These are phyloP conservation scores for Cirrhinus molitorella DNA, from an alignment of 2,797 vertebrate genomes.

Conservation along the genomic window DNA sequence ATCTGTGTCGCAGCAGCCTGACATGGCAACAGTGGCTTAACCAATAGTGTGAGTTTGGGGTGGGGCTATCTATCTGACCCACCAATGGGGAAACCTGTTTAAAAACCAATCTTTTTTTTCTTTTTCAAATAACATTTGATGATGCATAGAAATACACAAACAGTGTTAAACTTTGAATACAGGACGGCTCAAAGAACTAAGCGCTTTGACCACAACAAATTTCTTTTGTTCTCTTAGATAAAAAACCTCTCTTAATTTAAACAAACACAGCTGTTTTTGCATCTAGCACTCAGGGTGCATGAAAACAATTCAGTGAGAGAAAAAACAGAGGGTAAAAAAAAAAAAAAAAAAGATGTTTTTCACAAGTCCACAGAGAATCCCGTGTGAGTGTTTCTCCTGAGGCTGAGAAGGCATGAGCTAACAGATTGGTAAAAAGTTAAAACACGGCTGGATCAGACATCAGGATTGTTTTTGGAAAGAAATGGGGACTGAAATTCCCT, in stretches of 20 bases:
- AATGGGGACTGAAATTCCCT: slow-evolving; percentile 53
- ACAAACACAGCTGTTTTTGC: slow-evolving; percentile 14
- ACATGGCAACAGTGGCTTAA: neutral
- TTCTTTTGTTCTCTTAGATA: slow-evolving; percentile 1
- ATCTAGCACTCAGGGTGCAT: neutral
- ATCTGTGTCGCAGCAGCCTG: neutral
- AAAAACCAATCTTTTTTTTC: neutral
- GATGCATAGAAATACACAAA: neutral
- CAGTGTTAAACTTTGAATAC: neutral
- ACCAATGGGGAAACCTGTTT: neutral
- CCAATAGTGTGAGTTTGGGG: neutral
- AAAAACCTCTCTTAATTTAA: slow-evolving; percentile 15
- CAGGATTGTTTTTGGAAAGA: slow-evolving; percentile 42
- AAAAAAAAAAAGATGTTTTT: slow-evolving; percentile 61
- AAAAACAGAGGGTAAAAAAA: neutral
- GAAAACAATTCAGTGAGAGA: slow-evolving; percentile 30
- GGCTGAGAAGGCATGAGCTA: slow-evolving; percentile 33
- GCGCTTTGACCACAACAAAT: neutral
- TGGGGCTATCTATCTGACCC: neutral
- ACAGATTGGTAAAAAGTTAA: slow-evolving; percentile 40
- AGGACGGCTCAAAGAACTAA: neutral
- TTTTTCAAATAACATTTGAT: neutral
- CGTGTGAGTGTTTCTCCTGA: slow-evolving; percentile 33
- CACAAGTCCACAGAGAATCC: slow-evolving; percentile 28
- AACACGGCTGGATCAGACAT: slow-evolving; percentile 36